Evolutionary conservation across 2,888 invertebrate species (phyloP).

Genomic region (Zeuzera pyrina): DNA sequence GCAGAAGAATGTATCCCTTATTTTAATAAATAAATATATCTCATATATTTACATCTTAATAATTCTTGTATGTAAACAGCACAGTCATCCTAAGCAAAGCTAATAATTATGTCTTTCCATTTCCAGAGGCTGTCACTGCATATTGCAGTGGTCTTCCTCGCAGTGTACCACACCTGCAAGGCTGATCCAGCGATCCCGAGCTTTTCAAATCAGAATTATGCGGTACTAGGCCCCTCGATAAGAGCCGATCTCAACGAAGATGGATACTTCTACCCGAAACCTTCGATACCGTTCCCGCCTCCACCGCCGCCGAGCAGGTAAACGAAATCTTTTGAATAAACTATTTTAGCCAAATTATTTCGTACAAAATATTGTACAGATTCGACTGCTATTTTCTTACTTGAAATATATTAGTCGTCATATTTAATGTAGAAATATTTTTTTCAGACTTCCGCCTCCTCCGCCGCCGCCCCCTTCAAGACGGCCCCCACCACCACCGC

Average conservation of each 20-base stretch:
- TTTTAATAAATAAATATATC: no score
- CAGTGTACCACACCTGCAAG: slow-evolving; percentile 51
- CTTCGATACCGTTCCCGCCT: slow-evolving; percentile 54
- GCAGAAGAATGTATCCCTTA: no score
- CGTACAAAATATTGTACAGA: no score
- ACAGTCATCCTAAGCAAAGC: no score
- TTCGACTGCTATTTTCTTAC: no score
- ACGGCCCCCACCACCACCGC: slow-evolving; percentile 5
- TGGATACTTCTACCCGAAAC: slow-evolving; percentile 64
- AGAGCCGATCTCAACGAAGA: slow-evolving; percentile 51
- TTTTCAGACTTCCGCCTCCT: slow-evolving; percentile 11
- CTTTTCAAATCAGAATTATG: slow-evolving; percentile 51
- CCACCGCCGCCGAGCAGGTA: slow-evolving; percentile 33
- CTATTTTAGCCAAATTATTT: no score
- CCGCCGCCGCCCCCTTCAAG: slow-evolving; percentile 5
- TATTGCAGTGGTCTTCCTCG: slow-evolving; percentile 54
- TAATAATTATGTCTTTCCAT: no score
- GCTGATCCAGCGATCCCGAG: slow-evolving; percentile 41
- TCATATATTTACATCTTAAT: no score
- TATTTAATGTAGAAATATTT: no score
- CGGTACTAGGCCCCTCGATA: slow-evolving; percentile 49
- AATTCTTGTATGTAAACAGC: no score
- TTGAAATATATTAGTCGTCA: no score
- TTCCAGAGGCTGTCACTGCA: slow-evolving; percentile 68
- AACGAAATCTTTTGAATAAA: no score